phyloP scores from a whole-genome alignment of 2,797 vertebrate genomes.

The Lates japonicus region DNA sequence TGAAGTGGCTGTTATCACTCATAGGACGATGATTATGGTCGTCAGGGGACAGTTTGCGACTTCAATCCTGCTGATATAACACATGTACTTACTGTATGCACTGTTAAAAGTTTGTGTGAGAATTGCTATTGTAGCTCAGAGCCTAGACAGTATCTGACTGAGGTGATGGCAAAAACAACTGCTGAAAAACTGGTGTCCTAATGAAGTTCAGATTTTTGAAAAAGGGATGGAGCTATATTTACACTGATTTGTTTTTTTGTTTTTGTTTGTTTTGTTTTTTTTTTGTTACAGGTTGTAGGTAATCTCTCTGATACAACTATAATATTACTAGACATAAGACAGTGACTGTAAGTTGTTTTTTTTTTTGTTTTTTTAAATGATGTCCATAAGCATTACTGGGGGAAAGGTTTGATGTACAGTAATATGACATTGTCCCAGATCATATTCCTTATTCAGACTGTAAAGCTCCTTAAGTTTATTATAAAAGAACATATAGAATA shows the following conservation, averaged over 20 bases:
- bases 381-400: background rate
- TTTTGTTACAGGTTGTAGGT: background rate
- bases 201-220: background rate
- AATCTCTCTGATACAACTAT: background rate
- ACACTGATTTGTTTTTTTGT: too few species aligned
- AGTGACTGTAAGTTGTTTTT: too few species aligned
- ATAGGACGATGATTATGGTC: constrained; percentile 58
- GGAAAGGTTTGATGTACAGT: background rate
- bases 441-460: background rate
- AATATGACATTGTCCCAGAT: background rate
- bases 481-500: background rate
- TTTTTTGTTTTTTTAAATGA: background rate
- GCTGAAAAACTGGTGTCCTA: background rate
- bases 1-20: constrained; percentile 74
- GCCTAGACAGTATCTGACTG: background rate
- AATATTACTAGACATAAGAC: background rate
- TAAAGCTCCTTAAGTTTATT: background rate
- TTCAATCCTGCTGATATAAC: constrained; percentile 30
- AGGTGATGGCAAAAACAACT: background rate
- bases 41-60: constrained; percentile 46
- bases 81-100: constrained; percentile 37
- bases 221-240: background rate
- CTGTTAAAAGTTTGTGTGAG: constrained; percentile 31
- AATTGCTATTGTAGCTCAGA: constrained; percentile 8
- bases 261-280: too few species aligned